These are phyloP conservation scores for Zoanthus sociatus DNA, from an alignment of 92 coral and sea anemone genomes.

Conservation along the genomic window DNA sequence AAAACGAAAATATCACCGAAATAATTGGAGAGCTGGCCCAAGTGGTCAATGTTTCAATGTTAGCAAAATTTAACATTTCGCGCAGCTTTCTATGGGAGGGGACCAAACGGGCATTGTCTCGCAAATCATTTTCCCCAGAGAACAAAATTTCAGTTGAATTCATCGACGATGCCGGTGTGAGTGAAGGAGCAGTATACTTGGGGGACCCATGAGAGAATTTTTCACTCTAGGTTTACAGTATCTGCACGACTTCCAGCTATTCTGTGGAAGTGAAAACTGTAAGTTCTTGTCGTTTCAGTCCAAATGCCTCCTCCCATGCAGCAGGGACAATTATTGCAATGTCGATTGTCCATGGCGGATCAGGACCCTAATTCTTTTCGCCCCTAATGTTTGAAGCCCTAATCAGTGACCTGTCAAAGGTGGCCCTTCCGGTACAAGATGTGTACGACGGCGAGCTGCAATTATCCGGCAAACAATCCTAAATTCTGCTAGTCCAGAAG, in stretches of 20 bases:
- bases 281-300: slow-evolving; percentile 58
- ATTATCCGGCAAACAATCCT: background rate
- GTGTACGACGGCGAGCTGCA: slow-evolving; percentile 57
- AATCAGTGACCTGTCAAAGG: slow-evolving; percentile 15
- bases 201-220: slow-evolving; percentile 71
- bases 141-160: slow-evolving; percentile 68
- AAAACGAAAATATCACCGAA: too few species aligned
- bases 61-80: too few species aligned
- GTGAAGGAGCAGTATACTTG: slow-evolving; percentile 77
- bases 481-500: slow-evolving; percentile 30
- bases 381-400: slow-evolving; percentile 53
- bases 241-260: slow-evolving; percentile 52
- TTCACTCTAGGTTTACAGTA: slow-evolving; percentile 61
- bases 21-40: too few species aligned
- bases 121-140: too few species aligned
- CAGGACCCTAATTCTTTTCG: slow-evolving; percentile 58
- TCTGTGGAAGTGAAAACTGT: slow-evolving; percentile 63
- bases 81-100: too few species aligned
- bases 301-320: slow-evolving; percentile 46
- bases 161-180: slow-evolving; percentile 73
- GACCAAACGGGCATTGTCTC: too few species aligned
- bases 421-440: slow-evolving; percentile 38
- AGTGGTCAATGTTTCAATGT: too few species aligned
- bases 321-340: slow-evolving; percentile 57
- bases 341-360: slow-evolving; percentile 56